Evolutionary conservation across 2,113 vertebrate genomes (phyloP), one percentile per base, ranked within the genome.

Genomic region (Nannospalax galili): DNA sequence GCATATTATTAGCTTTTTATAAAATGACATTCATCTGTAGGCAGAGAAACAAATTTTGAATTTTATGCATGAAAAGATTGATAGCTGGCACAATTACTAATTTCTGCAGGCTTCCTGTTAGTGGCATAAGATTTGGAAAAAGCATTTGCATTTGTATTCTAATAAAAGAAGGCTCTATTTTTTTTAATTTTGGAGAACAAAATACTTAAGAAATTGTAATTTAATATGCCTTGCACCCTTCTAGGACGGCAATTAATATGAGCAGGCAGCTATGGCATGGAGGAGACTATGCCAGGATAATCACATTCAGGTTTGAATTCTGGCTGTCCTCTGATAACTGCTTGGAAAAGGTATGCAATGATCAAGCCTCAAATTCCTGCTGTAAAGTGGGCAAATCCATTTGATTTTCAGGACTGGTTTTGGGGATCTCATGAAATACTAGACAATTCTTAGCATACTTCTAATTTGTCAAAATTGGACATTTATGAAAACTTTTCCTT

Each of bases 61-160:
- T 97, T 94, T 96, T 90, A 85, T 92, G 81, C 95, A 88, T 88
- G 84, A 79, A 88, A 95, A 97, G 96, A 97, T 92, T 97, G 96
- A 97, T 97, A 95, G 94, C 93, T 97, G 95, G 80, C 95, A 94
- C 92, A 95, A 85, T 94, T 94, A 96, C 93, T 96, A 95, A 97
- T 95, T 96, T 95, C 90, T 92, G 22, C 73, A 82, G 92, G 73
- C 77, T 96, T 96, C 58, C 85, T 86, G 88, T 96, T 96, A 42
- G 81, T 95, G 92, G 88, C 95, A 70, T 79, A 88, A 91, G 85
- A 97, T 95, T 96, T 75, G 72, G 62, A 90, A 94, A 94, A 97
- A 79, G 81, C 70, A 95, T 97, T 96, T 97, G 79, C 89, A 96
- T 93, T 95, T 97, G 42, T 11, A 72, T 37, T 82, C 92, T 93